Base-by-base conservation (phyloP, 2,888 invertebrate species). In the Morpho achilles region DNA sequence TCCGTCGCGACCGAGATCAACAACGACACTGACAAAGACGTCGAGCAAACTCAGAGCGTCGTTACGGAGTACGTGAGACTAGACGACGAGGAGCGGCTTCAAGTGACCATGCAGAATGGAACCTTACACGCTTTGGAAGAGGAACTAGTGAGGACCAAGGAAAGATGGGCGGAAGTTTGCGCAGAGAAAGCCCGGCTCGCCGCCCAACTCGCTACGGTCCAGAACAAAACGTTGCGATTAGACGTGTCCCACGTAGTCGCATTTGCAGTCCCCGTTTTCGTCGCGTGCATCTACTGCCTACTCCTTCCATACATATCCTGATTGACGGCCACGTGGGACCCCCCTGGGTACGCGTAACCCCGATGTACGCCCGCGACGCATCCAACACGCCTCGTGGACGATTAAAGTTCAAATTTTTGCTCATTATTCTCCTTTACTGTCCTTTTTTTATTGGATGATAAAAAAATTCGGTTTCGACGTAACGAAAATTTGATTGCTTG, bases 101-200 rank as follows among this genome's bases (percentile, higher is more conserved):
- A 77, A 63, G 77, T 76, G 63, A 82, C 82, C 64, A 66, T 88
- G 65, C 85, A 84, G 66, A 85, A 87, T 72, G 92, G 94, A 40
- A 86, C 92, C 74, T 80, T 94, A 72, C 91, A 92, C 72, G 92
- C 93, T 72, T 84, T 95, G 32, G 94, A 95, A 76, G 95, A 95
- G 77, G 95, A 96, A 80, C 84, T 96, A 69, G 93, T 94, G 58
- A 88, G 93, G 52, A 91, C 96, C 63, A 95, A 95, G 75, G 94
- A 95, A 78, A 92, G 94, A 68, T 96, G 94, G 89, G 93, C 94
- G 60, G 91, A 92, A 68, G 93, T 92, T 60, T 87, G 91, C 69
- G 92, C 91, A 39, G 94, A 95, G 71, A 93, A 93, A 69, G 87
- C 92, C 58, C 87, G 91, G 56, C 83, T 95, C 47, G 87, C 92